These are phyloP conservation scores for Halocynthia aurantium DNA, from an alignment of 23 tunicate genomes.

Conservation along the genomic window DNA sequence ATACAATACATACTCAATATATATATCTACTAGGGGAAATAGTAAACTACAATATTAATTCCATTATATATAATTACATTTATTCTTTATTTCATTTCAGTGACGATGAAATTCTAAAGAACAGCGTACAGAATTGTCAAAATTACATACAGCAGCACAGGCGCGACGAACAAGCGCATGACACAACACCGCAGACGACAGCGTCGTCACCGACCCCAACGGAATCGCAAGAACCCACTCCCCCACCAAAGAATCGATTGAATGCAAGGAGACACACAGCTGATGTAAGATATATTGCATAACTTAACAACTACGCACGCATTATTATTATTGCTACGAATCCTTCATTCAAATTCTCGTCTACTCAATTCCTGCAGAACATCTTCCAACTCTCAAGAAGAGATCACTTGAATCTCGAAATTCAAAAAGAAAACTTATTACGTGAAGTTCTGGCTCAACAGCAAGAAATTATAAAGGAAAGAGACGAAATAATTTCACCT, in stretches of 20 bases:
- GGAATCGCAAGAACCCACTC: neutral
- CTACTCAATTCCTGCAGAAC: neutral
- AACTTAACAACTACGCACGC: no score
- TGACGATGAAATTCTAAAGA: slow-evolving; percentile 11
- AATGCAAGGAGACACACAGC: slow-evolving; percentile 13
- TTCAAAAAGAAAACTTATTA: slow-evolving; percentile 18
- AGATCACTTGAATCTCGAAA: slow-evolving; percentile 20
- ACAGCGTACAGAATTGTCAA: slow-evolving; percentile 6
- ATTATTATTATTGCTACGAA: no score
- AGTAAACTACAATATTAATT: no score
- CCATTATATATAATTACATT: no score
- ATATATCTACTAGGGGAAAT: no score
- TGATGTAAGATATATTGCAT: slow-evolving; percentile 3
- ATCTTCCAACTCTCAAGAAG: slow-evolving; percentile 8
- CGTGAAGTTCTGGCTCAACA: slow-evolving; percentile 23
- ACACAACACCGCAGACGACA: neutral
- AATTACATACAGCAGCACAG: neutral
- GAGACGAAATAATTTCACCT: slow-evolving; percentile 19
- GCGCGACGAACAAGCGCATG: neutral
- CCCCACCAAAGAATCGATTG: slow-evolving; percentile 1
- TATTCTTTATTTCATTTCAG: neutral
- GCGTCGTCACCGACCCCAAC: neutral
- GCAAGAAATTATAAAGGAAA: slow-evolving; percentile 23
- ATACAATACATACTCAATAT: no score
- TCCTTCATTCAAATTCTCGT: no score